Base-by-base conservation (phyloP, 1,140 invertebrate species). In the Eufriesea mexicana region DNA sequence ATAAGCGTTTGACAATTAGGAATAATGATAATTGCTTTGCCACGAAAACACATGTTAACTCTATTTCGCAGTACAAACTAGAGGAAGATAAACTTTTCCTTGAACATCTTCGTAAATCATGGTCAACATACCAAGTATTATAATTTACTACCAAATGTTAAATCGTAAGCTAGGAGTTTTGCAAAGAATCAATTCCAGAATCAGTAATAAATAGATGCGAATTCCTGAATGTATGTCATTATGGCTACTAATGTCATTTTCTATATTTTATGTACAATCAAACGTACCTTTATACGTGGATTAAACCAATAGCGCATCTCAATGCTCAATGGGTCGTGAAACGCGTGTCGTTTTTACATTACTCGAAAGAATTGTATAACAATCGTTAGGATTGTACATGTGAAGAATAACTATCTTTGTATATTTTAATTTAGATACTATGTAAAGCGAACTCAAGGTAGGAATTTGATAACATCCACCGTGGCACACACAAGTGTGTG, bases 91-190 rank as follows among this genome's bases (percentile, higher is more conserved):
- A 18, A 66, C 16, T 9, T 74, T 75, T 66, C 71, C 49, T 66
- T 64, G n/a, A 54, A 35, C 9, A n/a, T 64, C 66, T 71, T 71
- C 18, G 61, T 75, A 45, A 23, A 64, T 66, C 49, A 55, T 57
- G 54, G 45, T 25, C 54, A 80, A 80, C 14, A 8, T 73, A 51
- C 35, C 16, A 83, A 79, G 83, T 80, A 84, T 73, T 84, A 84
- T 84, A 68, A 66, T 42, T 28, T 67, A 51, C 66, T 59, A 72
- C 54, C 78, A 84, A 80, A 80, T 67, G 54, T 47, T 84, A 70
- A 72, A 61, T 79, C 45, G 5, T 83, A 62, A 70, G 42, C 18
- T 72, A 66, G 49, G 18, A 28, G 10, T 79, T 6, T 28, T 28
- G 35, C 23, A 55, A 54, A 51, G n/a, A 42, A n/a, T 49, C 28